These are phyloP conservation scores for Pagetopsis macropterus DNA, from an alignment of 2,797 vertebrate genomes.

Conservation along the genomic window DNA sequence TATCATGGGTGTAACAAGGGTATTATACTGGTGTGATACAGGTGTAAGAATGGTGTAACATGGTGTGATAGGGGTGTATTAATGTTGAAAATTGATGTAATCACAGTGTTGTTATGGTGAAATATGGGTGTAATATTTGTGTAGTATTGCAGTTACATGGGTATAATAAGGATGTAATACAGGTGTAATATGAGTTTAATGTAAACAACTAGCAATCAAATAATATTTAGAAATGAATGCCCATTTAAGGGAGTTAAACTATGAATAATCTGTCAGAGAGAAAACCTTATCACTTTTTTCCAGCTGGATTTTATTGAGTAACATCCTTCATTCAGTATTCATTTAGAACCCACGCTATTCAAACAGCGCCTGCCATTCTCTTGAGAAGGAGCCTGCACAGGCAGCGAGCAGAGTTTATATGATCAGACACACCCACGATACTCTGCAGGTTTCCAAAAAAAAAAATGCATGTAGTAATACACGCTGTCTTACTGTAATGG, in stretches of 20 bases:
- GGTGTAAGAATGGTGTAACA: too few relatives aligned
- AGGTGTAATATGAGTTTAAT: too few relatives aligned
- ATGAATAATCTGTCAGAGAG: conserved; percentile 39
- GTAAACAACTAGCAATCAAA: too few relatives aligned
- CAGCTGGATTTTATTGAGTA: conserved; percentile 23
- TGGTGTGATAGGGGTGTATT: too few relatives aligned
- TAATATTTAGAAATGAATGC: too few relatives aligned
- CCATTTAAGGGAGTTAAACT: conserved; percentile 51
- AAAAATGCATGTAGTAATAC: conserved; percentile 27
- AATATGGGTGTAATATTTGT: too few relatives aligned
- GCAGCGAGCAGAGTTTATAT: conserved; percentile 40
- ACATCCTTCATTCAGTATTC: conserved; percentile 47
- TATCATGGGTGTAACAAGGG: too few relatives aligned
- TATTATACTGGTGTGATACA: too few relatives aligned
- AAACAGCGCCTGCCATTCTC: conserved; percentile 28
- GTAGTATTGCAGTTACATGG: too few relatives aligned
- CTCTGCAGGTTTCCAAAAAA: conserved; percentile 22
- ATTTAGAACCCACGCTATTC: conserved; percentile 30
- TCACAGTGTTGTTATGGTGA: too few relatives aligned
- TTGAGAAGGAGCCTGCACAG: conserved; percentile 18
- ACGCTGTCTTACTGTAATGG: conserved; percentile 20
- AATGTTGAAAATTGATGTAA: too few relatives aligned
- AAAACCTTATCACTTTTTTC: conserved; percentile 6
- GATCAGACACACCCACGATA: conserved; percentile 43
- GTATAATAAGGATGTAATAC: too few relatives aligned